These are phyloP conservation scores for Thalassophryne amazonica DNA, from an alignment of 2,797 vertebrate genomes.

Conservation along the genomic window DNA sequence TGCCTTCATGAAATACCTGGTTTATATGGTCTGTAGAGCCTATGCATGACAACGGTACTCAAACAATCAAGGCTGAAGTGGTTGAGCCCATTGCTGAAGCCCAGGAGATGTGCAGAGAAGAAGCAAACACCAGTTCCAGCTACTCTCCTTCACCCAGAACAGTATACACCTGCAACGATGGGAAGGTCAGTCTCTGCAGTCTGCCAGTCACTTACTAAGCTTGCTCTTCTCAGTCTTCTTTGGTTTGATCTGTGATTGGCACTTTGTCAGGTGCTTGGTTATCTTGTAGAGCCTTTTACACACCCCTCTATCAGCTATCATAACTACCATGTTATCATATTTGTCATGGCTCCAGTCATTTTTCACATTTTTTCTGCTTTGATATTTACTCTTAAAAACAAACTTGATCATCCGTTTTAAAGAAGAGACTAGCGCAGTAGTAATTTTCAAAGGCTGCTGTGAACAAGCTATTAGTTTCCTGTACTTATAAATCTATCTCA, in stretches of 20 bases:
- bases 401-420: constrained; percentile 10
- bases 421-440: neutral
- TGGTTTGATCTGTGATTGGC: neutral
- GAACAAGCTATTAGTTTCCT: too few species aligned
- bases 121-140: constrained; percentile 85
- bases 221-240: neutral
- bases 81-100: constrained; percentile 80
- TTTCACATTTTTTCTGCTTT: neutral
- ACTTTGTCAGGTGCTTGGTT: neutral
- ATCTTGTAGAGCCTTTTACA: neutral
- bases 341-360: constrained; percentile 2
- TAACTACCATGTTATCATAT: neutral
- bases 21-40: constrained; percentile 49
- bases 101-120: constrained; percentile 79
- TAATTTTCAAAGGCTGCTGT: too few species aligned
- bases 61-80: constrained; percentile 86
- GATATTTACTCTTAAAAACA: constrained; percentile 1
- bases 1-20: neutral
- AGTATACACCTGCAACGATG: constrained; percentile 84
- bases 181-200: constrained; percentile 69
- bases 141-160: constrained; percentile 82
- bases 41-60: constrained; percentile 85
- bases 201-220: neutral
- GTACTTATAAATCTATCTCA: neutral
- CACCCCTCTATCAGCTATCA: neutral